Conservation (phyloP, 2,113 vertebrate genomes). For the Sardina pilchardus region DNA sequence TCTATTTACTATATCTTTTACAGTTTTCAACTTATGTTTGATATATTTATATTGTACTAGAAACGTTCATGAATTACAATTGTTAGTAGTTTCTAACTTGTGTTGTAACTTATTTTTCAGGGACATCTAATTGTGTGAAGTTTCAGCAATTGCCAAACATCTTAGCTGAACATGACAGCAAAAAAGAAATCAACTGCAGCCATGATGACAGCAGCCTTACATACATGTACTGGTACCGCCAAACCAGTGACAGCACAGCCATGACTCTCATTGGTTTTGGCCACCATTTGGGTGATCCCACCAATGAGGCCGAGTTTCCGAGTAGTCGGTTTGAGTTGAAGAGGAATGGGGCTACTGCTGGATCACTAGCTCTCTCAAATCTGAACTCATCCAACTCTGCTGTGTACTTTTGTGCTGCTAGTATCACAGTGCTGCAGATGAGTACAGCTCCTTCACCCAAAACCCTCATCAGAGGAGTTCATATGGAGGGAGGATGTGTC, state of each 20-base stretch:
- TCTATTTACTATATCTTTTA: too few relatives aligned
- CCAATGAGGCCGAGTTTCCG: conserved; percentile 36
- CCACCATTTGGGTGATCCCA: not conserved
- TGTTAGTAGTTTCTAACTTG: too few relatives aligned
- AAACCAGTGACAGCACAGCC: conserved; percentile 18
- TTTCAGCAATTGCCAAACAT: conserved; percentile 43
- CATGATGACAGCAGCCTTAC: conserved; percentile 21
- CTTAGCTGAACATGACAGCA: not conserved
- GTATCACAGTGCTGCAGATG: conserved; percentile 62
- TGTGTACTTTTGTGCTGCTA: conserved; percentile 67
- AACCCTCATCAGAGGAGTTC: conserved; percentile 40
- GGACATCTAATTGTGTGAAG: conserved; percentile 23
- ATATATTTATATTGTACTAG: too few relatives aligned
- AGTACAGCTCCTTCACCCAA: conserved; percentile 35
- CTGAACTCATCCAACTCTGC: conserved; percentile 50
- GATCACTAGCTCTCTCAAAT: conserved; percentile 41
- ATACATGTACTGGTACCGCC: conserved; percentile 61
- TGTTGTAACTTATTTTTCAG: conserved; percentile 29
- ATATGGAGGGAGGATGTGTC: too few relatives aligned
- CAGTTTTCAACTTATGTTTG: not conserved
- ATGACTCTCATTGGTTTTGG: conserved; percentile 60
- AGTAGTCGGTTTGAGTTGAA: conserved; percentile 33
- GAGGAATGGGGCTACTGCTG: not conserved
- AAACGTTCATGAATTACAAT: too few relatives aligned
- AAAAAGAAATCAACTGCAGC: conserved; percentile 48